These are phyloP conservation scores for Kryptolebias marmoratus DNA, from an alignment of 2,113 vertebrate species.

Conservation along the genomic window DNA sequence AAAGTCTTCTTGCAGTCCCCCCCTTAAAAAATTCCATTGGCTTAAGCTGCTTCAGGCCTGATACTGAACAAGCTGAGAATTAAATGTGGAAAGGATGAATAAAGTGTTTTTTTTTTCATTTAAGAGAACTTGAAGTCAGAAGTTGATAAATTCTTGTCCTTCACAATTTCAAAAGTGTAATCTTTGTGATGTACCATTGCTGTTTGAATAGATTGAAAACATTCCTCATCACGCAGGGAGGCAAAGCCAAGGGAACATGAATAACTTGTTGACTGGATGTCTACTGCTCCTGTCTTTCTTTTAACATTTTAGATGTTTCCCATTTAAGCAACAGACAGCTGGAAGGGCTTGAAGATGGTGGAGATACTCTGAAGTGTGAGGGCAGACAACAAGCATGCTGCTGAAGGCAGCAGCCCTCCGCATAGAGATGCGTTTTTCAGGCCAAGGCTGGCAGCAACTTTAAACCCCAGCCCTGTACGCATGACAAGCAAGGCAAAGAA, in stretches of 20 bases:
- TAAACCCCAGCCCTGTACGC: slow-evolving; percentile 46
- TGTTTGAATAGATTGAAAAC: slow-evolving; percentile 22
- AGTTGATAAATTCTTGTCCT: slow-evolving; percentile 23
- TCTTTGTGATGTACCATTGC: slow-evolving; percentile 19
- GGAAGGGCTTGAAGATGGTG: slow-evolving; percentile 50
- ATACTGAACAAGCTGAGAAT: slow-evolving; percentile 12
- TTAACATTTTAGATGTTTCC: slow-evolving; percentile 48
- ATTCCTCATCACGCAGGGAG: slow-evolving; percentile 8
- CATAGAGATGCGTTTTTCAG: slow-evolving; percentile 57
- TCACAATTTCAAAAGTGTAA: slow-evolving; percentile 11
- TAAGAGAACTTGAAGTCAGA: slow-evolving; percentile 16
- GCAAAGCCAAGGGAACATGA: slow-evolving; percentile 23
- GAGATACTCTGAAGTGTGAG: slow-evolving; percentile 41
- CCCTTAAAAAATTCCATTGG: slow-evolving; percentile 2
- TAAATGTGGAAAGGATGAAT: slow-evolving; percentile 37
- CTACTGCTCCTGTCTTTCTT: slow-evolving; percentile 34
- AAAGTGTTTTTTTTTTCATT: slow-evolving; percentile 2
- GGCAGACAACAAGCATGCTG: slow-evolving; percentile 36
- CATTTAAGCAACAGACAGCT: slow-evolving; percentile 56
- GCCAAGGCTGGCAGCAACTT: slow-evolving; percentile 60
- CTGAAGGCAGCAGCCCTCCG: slow-evolving; percentile 51
- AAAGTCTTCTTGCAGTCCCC: not conserved
- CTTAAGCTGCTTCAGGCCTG: slow-evolving; percentile 8
- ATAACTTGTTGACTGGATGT: slow-evolving; percentile 46
- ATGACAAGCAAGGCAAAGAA: slow-evolving; percentile 62